Base-by-base conservation (phyloP, 2,888 invertebrate genomes). In the Synanthedon vespiformis region DNA sequence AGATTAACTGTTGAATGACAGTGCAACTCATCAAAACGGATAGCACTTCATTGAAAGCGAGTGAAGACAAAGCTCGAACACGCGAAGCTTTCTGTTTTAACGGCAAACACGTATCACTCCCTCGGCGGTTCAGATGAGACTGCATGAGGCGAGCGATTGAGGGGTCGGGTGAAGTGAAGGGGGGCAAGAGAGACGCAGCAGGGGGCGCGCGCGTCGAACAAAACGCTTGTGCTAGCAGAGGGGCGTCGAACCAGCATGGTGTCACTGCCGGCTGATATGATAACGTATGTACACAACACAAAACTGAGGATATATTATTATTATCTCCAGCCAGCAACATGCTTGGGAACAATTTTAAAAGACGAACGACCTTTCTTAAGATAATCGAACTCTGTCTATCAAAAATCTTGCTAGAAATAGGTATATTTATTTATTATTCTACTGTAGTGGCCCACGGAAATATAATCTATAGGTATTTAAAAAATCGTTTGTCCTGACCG, bases 61-160 rank as follows among this genome's bases (percentile, higher is more conserved):
- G 62, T 62, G 64, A 48, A 67, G 73, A 74, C 70, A 83, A 86
- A 86, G 86, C 85, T 82, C 86, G 83, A 72, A 70, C 68, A 67
- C 82, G 78, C 70, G 56, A 76, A 76, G 80, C 75, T 80, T 78
- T 74, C 62, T 57, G 51, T 51, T 55, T 49, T 34, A 34, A 34
- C 34, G 52, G 49, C 62, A 55, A 55, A 54, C 59, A 73, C 79
- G 76, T 72, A 57, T 61, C 54, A 52, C 54, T 60, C 54, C 60
- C 51, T 55, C 64, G 57, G 58, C 66, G 63, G 67, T 61, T 67
- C 64, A 67, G 69, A 69, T 67, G 73, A 77, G 84, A 87, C 86
- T 87, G 85, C 84, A 84, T 77, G 72, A 8, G 10, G 34, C 10
- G 2, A 10, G 34, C 34, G 10, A 34, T 34, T 34, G 34, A 72